Percentiles rank a stretch among this genome's conserved stretches.
These are phyloP conservation scores for Cantharis rufa DNA, from an alignment of 2,888 invertebrate genomes.

Conservation along the genomic window DNA sequence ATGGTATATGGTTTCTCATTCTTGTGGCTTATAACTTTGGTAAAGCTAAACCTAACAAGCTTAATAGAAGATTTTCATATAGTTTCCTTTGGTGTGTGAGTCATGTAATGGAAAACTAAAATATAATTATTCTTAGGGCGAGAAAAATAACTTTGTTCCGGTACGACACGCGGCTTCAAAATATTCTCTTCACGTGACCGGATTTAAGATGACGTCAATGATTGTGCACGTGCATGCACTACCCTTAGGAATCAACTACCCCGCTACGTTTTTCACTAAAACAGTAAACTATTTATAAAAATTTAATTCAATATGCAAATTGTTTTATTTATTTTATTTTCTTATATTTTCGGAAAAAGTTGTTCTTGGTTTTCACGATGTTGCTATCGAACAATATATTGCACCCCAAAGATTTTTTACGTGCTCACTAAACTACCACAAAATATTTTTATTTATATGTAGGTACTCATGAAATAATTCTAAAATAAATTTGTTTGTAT, in stretches of 20 bases:
- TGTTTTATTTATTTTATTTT: too few species aligned
- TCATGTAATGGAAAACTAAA: constrained; percentile 21
- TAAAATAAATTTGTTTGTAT: too few species aligned
- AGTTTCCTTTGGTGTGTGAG: constrained; percentile 11
- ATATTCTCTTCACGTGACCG: constrained; percentile 55
- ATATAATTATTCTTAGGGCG: constrained; percentile 29
- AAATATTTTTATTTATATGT: too few species aligned
- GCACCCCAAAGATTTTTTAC: too few species aligned
- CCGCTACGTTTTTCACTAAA: neutral
- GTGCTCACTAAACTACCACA: too few species aligned
- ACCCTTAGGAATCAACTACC: constrained; percentile 17
- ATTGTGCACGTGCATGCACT: constrained; percentile 38
- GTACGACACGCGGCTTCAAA: constrained; percentile 46
- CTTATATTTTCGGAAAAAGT: too few species aligned
- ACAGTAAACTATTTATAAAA: neutral
- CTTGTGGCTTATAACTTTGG: neutral
- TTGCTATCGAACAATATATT: too few species aligned
- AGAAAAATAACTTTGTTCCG: constrained; percentile 49
- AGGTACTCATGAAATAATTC: too few species aligned
- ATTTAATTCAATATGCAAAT: neutral
- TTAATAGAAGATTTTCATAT: neutral
- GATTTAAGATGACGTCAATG: constrained; percentile 42
- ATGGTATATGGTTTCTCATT: neutral
- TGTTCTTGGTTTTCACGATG: too few species aligned
- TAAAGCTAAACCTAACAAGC: neutral